A percentile compares a stretch with the other conserved stretches of the same genome.
Conservation (phyloP, 2,888 invertebrate genomes). For the Slavum lentiscoides region DNA sequence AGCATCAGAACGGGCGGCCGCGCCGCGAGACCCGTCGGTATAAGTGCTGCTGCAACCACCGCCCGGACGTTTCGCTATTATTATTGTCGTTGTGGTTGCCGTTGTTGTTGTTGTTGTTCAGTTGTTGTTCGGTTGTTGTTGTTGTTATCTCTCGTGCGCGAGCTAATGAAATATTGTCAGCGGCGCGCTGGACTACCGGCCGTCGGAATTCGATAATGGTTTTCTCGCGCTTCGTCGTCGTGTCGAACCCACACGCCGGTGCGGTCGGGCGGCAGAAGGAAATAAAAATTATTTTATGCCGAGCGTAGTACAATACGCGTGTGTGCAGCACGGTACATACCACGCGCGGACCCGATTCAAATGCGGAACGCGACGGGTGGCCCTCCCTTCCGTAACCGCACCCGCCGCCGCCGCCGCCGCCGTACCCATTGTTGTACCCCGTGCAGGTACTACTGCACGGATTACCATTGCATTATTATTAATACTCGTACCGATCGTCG, state of each 20-base stretch:
- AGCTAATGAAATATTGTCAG: constrained; percentile 51
- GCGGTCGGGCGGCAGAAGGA: constrained; percentile 8
- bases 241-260: constrained; percentile 28
- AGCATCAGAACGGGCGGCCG: constrained; percentile 15
- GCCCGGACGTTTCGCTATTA: constrained; percentile 36
- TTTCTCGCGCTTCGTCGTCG: constrained; percentile 36
- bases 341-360: constrained; percentile 21
- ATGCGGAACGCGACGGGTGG: constrained; percentile 47
- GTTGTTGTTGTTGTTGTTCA: constrained; percentile 41
- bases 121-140: constrained; percentile 37
- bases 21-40: no score
- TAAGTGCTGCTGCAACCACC: no score
- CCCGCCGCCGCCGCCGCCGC: neutral
- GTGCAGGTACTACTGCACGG: neutral
- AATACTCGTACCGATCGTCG: constrained; percentile 47
- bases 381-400: neutral
- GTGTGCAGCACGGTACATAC: constrained; percentile 13
- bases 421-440: constrained; percentile 41
- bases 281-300: constrained; percentile 25
- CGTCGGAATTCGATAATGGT: constrained; percentile 53
- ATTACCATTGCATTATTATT: constrained; percentile 37
- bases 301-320: neutral
- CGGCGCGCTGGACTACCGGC: constrained; percentile 46
- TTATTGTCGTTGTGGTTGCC: no score
- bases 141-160: constrained; percentile 14